Evolutionary conservation across 2,113 vertebrate species (phyloP).

Genomic region (Chaenocephalus aceratus): DNA sequence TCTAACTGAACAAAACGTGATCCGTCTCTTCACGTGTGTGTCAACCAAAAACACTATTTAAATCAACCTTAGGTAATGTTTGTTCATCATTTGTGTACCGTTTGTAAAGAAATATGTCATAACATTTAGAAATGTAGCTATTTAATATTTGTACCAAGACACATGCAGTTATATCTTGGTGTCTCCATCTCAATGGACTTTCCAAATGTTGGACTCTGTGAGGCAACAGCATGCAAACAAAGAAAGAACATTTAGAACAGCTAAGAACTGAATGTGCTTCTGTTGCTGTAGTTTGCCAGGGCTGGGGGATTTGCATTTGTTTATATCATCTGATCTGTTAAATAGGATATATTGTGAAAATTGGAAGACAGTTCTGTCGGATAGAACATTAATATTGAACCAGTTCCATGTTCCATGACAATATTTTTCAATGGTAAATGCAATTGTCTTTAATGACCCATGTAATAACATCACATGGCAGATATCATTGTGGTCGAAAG

Average conservation of each 20-base stretch:
- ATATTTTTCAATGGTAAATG: background rate
- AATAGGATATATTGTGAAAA: background rate
- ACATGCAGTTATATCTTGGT: background rate
- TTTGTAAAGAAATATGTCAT: background rate
- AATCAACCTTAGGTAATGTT: too few species aligned
- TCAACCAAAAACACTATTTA: too few species aligned
- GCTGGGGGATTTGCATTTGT: constrained; percentile 24
- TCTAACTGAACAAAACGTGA: too few species aligned
- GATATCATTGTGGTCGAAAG: background rate
- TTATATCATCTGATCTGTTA: constrained; percentile 24
- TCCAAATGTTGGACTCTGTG: background rate
- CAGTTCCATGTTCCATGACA: background rate
- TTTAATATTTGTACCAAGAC: background rate
- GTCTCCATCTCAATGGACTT: background rate
- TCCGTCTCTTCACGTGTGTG: too few species aligned
- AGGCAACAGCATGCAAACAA: constrained; percentile 21
- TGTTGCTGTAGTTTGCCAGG: background rate
- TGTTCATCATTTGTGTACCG: background rate
- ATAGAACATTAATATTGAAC: background rate
- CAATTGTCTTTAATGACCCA: too few species aligned
- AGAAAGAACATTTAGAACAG: constrained; percentile 13
- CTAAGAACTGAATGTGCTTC: constrained; percentile 17
- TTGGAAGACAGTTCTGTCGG: constrained; percentile 1
- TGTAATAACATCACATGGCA: too few species aligned
- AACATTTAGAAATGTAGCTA: background rate